Conservation (phyloP, 2,888 invertebrate genomes). For the Pheosia gnoma region DNA sequence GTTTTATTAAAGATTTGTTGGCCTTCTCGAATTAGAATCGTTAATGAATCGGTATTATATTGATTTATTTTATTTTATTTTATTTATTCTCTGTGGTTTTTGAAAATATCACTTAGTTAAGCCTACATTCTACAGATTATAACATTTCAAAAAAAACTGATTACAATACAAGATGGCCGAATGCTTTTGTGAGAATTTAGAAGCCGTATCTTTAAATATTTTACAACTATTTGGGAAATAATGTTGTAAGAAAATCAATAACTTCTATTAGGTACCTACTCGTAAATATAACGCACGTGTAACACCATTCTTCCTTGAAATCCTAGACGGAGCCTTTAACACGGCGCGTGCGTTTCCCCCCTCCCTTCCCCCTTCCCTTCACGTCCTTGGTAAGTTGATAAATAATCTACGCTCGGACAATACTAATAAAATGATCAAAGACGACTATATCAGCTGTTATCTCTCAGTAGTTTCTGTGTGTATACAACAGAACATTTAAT, state of each 20-base stretch:
- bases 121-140: too few relatives aligned
- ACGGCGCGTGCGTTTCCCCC: conserved; percentile 10
- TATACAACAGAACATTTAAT: conserved; percentile 23
- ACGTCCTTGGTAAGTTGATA: conserved; percentile 3
- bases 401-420: neutral
- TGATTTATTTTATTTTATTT: too few relatives aligned
- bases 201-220: too few relatives aligned
- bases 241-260: neutral
- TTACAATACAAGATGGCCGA: too few relatives aligned
- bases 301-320: neutral
- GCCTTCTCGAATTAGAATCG: too few relatives aligned
- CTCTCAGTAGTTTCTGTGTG: conserved; percentile 8
- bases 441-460: conserved; percentile 2
- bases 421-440: conserved; percentile 7
- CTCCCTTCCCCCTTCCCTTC: neutral
- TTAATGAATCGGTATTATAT: too few relatives aligned
- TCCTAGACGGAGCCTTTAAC: neutral
- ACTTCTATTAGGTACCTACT: neutral
- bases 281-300: neutral
- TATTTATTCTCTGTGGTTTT: too few relatives aligned
- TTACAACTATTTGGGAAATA: neutral
- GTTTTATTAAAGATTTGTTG: too few relatives aligned
- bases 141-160: too few relatives aligned
- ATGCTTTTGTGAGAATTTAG: too few relatives aligned
- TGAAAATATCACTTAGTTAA: too few relatives aligned